Conservation (phyloP, 2,113 vertebrate species). For the Varanus salvator region DNA sequence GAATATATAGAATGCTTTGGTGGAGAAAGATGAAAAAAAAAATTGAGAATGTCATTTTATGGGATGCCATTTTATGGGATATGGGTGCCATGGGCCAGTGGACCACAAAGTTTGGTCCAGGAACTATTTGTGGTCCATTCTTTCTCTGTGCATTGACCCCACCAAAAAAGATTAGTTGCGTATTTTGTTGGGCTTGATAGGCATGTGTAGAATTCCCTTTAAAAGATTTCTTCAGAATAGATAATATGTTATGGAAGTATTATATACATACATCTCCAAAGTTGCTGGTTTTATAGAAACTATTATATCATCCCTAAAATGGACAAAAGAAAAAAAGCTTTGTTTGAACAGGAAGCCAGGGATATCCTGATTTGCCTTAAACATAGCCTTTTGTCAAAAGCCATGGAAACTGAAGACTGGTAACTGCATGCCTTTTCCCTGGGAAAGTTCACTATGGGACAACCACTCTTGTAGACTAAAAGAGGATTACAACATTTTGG, state of each 20-base stretch:
- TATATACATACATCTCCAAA: no score
- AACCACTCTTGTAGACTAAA: neutral
- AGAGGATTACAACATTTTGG: neutral
- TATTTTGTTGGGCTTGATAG: neutral
- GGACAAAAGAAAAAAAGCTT: neutral
- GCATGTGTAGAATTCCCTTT: neutral
- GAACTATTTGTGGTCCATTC: neutral
- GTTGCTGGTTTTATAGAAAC: no score
- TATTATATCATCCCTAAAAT: neutral
- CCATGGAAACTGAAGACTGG: neutral
- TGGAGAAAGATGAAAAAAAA: constrained; percentile 37
- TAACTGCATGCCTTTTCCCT: neutral
- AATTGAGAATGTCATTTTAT: constrained; percentile 25
- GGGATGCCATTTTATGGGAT: neutral
- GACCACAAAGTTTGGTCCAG: neutral
- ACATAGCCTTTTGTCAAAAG: neutral
- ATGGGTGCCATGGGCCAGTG: neutral
- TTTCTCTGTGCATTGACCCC: neutral
- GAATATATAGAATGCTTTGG: constrained; percentile 45
- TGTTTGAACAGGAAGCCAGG: neutral
- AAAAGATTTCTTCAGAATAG: neutral
- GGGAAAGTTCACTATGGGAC: neutral
- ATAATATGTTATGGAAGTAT: neutral
- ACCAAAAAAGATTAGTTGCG: neutral
- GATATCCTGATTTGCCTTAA: neutral